phyloP scores from a whole-genome alignment of 92 coral and sea anemone genomes.

The Hydrozoanthus gracilis region DNA sequence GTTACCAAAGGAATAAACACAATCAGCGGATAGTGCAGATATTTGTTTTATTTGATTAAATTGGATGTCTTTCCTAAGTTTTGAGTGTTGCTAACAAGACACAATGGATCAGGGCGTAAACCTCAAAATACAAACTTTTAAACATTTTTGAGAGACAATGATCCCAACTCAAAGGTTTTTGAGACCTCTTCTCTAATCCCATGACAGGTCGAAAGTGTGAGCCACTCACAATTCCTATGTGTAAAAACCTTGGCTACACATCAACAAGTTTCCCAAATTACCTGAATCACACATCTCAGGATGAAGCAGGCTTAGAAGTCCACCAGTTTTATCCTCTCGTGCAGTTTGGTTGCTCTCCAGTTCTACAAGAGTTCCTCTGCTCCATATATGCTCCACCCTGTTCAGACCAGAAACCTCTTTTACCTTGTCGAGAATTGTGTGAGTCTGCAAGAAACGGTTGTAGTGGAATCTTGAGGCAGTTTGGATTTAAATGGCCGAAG shows the following conservation, averaged over 20 bases:
- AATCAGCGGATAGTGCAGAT: too few relatives aligned
- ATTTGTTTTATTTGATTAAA: too few relatives aligned
- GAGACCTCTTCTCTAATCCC: background rate
- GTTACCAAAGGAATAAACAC: too few relatives aligned
- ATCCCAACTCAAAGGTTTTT: background rate
- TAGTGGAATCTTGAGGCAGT: background rate
- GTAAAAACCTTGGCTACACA: slow-evolving; percentile 8
- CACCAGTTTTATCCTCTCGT: background rate
- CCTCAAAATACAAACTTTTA: too few relatives aligned
- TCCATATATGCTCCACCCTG: slow-evolving; percentile 30
- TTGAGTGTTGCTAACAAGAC: too few relatives aligned
- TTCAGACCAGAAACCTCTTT: background rate
- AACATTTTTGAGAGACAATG: too few relatives aligned
- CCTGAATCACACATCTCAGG: slow-evolving; percentile 1
- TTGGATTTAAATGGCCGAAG: slow-evolving; percentile 17
- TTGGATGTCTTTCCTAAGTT: too few relatives aligned
- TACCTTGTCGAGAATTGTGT: slow-evolving; percentile 38
- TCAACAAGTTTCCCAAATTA: slow-evolving; percentile 15
- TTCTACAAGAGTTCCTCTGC: slow-evolving; percentile 7
- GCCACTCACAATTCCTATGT: background rate
- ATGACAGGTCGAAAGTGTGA: slow-evolving; percentile 8
- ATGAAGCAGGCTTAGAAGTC: background rate
- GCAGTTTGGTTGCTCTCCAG: slow-evolving; percentile 17
- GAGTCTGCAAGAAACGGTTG: slow-evolving; percentile 21
- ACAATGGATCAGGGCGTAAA: too few relatives aligned